Base-by-base conservation (phyloP, 2,888 invertebrate genomes). In the Drosophila pullipes region DNA sequence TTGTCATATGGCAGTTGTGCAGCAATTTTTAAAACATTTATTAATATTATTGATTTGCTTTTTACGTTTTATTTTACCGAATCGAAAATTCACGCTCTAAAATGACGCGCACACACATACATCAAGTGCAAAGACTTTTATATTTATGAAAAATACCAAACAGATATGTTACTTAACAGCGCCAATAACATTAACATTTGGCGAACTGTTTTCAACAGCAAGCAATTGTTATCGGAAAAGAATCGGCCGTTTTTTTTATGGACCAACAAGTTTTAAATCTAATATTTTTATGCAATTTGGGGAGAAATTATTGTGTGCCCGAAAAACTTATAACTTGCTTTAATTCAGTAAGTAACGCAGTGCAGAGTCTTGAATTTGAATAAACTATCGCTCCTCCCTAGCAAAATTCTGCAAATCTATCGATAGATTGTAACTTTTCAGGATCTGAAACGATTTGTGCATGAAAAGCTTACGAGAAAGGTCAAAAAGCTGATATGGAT, bases 11-110 rank as follows among this genome's bases (percentile, higher is more conserved):
- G 28, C 16, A 67, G 18, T 25, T 37, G n/a, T 64, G 59, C 52
- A 60, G 57, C 25, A 39, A 65, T 60, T 54, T 62, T 67, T 35
- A 16, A 72, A 62, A 61, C 63, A 82, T 53, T 72, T 53, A 54
- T 63, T 37, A n/a, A 44, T 66, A 73, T 61, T 78, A 88, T 85
- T 74, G 83, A 88, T 85, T 83, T 47, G 70, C 52, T 71, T 74
- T 77, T 62, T 70, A 63, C 64, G 63, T 44, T 68, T 74, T 70
- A 57, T 87, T 82, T 79, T 69, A 77, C 70, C 79, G 82, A 84
- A 82, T 86, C 84, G 84, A 71, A 86, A 81, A 72, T 80, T 85
- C 70, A 83, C 81, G 78, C 81, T 78, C 84, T 83, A 78, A 78
- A 80, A 74, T 81, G 83, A 81, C 81, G 86, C 83, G 78, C 69